Evolutionary conservation across 2,888 invertebrate genomes (phyloP), one percentile per base, ranked within the genome.

Genomic region (Drosophila falleni): DNA sequence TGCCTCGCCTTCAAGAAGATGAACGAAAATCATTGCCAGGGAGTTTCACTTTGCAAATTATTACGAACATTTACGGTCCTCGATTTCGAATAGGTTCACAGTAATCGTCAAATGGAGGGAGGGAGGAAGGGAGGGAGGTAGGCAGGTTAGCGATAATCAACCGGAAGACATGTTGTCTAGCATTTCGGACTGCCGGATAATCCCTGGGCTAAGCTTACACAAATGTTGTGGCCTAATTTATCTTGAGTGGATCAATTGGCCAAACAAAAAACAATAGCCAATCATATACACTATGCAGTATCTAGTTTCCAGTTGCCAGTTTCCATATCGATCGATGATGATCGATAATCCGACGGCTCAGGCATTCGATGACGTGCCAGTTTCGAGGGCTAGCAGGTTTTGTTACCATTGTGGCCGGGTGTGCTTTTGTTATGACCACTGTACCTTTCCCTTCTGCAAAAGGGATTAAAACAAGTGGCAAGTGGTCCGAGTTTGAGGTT

Each of bases 231-330:
- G 80, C 71, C 74, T 89, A 90, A 90, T 89, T 89, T 90, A 90
- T 90, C 87, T 87, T 90, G 87, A 90, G 89, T 80, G 89, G 90
- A 90, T 90, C 89, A 86, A 89, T 89, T 88, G 76, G 66, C 62
- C 53, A 64, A 76, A 50, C 53, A 68, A 64, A 64, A 72, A 65
- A 77, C 51, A 69, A 63, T 41, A 35, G n/a, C 37, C 54, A 23
- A 39, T 54, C 39, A 39, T 5, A 37, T 29, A 0, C 29, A 9
- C 1, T 31, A 31, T 31, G 0, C 31, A 8, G 31, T 31, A 31
- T 31, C 1, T 6, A 6, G 29, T 33, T 5, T 23, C 5, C 44
- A 47, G 53, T 26, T 26, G 6, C 6, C 31, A 8, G 9, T 33
- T 11, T 23, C 13, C 44, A 49, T 39, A 42, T 55, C 16, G 42